Percentiles rank a stretch among this genome's conserved stretches.
Evolutionary conservation across 2,113 vertebrate species (phyloP).

Genomic region (Trachemys scripta): DNA sequence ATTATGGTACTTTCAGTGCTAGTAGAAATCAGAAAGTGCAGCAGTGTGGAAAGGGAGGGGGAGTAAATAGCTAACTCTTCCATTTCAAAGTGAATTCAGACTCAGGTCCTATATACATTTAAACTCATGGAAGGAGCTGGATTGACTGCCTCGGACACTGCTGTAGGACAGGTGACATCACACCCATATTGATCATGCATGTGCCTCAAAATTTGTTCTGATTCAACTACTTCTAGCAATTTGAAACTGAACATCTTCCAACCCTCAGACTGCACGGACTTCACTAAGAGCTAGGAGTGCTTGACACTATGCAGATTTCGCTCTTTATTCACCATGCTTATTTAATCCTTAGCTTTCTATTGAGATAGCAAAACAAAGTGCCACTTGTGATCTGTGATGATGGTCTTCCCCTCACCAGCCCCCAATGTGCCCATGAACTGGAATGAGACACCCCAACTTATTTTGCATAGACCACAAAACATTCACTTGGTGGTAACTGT

Average conservation of each 20-base stretch:
- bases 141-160: neutral
- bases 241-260: neutral
- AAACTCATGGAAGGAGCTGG: neutral
- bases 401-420: neutral
- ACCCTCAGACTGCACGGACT: neutral
- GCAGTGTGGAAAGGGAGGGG: neutral
- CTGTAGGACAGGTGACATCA: neutral
- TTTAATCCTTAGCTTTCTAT: neutral
- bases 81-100: neutral
- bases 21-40: neutral
- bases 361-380: neutral
- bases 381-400: rapidly evolving
- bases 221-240: neutral
- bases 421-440: neutral
- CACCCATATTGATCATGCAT: neutral
- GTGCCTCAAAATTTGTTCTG: neutral
- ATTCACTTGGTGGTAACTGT: neutral
- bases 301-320: neutral
- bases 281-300: neutral
- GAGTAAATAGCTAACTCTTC: neutral
- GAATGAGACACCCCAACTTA: neutral
- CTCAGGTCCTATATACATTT: neutral
- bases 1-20: neutral
- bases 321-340: neutral
- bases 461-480: neutral